A percentile compares a stretch with the other conserved stretches of the same genome.
Conservation (phyloP, 2,113 vertebrate genomes). For the Mobula birostris region DNA sequence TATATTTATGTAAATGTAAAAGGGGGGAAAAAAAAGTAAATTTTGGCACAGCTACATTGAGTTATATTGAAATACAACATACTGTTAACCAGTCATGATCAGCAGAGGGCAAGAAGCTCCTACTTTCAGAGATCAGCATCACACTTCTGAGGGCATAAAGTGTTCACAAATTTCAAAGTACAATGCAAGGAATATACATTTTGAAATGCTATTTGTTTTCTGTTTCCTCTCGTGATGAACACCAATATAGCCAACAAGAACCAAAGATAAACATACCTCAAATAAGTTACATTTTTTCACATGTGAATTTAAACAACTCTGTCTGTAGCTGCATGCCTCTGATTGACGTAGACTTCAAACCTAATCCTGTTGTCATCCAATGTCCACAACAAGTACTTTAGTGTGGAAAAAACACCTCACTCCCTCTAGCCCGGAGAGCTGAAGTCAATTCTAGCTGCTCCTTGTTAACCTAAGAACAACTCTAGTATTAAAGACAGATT, state of each 20-base stretch:
- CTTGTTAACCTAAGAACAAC: background rate
- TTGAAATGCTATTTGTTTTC: background rate
- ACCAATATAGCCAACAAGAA: too few species aligned
- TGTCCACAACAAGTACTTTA: background rate
- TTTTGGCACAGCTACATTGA: background rate
- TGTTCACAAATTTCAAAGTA: background rate
- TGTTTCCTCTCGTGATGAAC: background rate
- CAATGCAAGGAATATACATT: background rate
- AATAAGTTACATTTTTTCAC: background rate
- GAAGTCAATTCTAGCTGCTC: background rate
- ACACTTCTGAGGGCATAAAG: background rate
- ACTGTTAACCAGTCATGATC: slow-evolving; percentile 7
- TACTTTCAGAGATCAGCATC: background rate
- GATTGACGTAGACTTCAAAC: background rate
- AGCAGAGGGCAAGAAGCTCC: slow-evolving; percentile 8
- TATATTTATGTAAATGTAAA: background rate
- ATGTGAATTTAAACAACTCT: background rate
- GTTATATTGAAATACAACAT: background rate
- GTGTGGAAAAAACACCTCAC: background rate
- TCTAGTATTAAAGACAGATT: background rate
- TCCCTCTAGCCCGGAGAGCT: background rate
- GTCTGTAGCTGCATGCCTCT: background rate
- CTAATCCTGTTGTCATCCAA: background rate
- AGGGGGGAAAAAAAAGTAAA: background rate
- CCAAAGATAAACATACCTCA: background rate